These are phyloP conservation scores for Anarhynchus alexandrinus DNA, from an alignment of 2,113 vertebrate species.

Conservation along the genomic window DNA sequence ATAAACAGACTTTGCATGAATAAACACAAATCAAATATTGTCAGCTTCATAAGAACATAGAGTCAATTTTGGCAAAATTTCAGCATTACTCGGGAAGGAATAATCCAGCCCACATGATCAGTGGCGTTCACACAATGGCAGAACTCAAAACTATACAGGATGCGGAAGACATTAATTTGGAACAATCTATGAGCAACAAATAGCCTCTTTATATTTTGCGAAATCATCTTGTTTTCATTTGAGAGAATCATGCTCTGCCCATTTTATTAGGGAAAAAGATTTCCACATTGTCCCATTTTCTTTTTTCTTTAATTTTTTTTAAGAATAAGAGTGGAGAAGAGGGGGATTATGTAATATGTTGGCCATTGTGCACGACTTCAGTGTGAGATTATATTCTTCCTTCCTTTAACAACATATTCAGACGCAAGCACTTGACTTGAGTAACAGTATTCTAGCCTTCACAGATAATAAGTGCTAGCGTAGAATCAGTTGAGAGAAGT, in stretches of 20 bases:
- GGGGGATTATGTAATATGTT: background rate
- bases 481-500: background rate
- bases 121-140: background rate
- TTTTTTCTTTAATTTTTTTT: background rate
- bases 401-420: background rate
- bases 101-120: background rate
- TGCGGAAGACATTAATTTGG: constrained; percentile 4
- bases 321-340: background rate
- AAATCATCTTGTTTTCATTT: constrained; percentile 43
- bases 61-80: background rate
- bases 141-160: background rate
- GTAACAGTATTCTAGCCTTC: background rate
- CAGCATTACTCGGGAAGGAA: background rate
- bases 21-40: background rate
- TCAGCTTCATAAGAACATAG: background rate
- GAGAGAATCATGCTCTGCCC: background rate
- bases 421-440: background rate
- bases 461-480: background rate
- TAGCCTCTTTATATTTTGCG: background rate
- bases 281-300: background rate
- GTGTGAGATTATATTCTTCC: background rate
- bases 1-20: background rate
- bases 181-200: background rate
- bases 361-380: background rate
- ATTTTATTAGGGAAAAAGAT: background rate